Evolutionary conservation across 2,888 invertebrate genomes (phyloP).

Genomic region (Tipula vernalis): DNA sequence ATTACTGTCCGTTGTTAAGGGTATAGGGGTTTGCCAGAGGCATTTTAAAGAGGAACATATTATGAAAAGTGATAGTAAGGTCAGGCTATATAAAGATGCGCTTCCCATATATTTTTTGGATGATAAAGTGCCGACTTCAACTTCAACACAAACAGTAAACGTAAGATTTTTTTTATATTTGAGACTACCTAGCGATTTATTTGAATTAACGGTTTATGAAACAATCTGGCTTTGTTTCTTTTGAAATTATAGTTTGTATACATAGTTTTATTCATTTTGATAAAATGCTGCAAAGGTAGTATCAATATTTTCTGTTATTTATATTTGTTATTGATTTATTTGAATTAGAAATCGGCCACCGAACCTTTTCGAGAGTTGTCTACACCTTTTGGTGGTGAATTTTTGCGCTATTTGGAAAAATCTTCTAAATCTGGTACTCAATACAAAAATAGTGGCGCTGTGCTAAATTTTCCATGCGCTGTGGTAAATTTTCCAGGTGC

Average conservation of each 20-base stretch:
- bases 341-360: not conserved
- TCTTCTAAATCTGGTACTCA: not conserved
- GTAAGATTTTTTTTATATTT: no score
- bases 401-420: not conserved
- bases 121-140: no score
- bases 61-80: not conserved
- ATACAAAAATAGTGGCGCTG: not conserved
- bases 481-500: not conserved
- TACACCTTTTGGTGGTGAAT: not conserved
- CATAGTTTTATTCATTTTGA: not conserved
- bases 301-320: not conserved
- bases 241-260: not conserved
- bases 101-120: no score
- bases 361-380: not conserved
- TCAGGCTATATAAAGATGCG: not conserved
- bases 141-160: no score
- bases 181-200: no score
- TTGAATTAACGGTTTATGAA: no score
- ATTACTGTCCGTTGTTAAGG: not conserved
- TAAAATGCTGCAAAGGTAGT: not conserved
- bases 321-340: not conserved
- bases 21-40: not conserved
- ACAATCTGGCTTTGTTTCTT: not conserved
- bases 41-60: not conserved
- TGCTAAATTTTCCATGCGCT: not conserved